Base-by-base conservation (phyloP, 2,113 vertebrate genomes). In the Paradisaea rubra region DNA sequence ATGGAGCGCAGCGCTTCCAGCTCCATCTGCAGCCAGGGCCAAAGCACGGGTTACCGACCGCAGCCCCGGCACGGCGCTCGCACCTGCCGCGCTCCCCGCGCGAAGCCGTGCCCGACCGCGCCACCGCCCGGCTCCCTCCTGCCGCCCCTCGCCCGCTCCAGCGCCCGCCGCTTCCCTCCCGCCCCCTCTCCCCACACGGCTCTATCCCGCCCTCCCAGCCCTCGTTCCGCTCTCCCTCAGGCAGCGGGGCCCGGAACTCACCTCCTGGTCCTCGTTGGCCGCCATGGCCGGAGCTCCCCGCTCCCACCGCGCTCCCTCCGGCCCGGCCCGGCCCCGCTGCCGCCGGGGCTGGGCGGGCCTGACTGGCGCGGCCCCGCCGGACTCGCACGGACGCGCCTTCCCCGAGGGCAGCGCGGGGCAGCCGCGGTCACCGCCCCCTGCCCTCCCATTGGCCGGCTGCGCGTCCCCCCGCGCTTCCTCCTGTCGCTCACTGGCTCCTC, bases 201-300 rank as follows among this genome's bases (percentile, higher is more conserved):
- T 33, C 59, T n/a, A 15, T 41, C 31, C 27, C 25, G 11, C n/a
- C 24, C 69, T n/a, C 59, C 28, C 45, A 31, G 24, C 23, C 33
- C 19, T 5, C 13, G 13, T 13, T 13, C 31, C 27, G 14, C 11
- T 44, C 21, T 64, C 37, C 9, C 42, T 18, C 24, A 9, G 33
- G 10, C 7, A 45, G 37, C 9, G 24, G 10, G 23, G 41, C 56
- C 7, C 10, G 10, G 28, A 17, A 1, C 89, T 86, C 97, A 99
- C 99, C 99, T 99, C 99, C 90, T 99, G 99, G 96, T 99, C 99
- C 94, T 99, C 99, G 96, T 99, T 99, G 49, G 99, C 98, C 64
- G 98, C 97, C 99, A 99, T 99, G 93, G 60, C 91, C 56, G 24
- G 56, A 70, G n/a, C 19, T 4, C 31, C 3, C 23, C 49, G 39